Conservation (phyloP, 2,797 vertebrate species). For the Rhodeus uyekii region DNA sequence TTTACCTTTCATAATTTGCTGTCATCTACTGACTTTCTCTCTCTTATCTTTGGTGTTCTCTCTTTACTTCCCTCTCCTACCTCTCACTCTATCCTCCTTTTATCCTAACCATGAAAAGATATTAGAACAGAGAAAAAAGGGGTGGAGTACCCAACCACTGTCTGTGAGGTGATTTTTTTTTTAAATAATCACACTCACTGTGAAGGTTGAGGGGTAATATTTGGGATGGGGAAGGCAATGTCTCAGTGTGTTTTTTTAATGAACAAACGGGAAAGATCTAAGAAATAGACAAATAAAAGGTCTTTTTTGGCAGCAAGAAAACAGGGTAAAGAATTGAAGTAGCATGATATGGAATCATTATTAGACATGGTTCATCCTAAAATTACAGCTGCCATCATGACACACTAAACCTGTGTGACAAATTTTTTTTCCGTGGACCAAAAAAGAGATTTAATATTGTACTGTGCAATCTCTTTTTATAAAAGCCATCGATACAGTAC, state of each 20-base stretch:
- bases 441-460: background rate
- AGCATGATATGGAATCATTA: background rate
- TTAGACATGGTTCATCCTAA: background rate
- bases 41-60: constrained; percentile 31
- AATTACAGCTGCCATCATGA: background rate
- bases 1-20: constrained; percentile 59
- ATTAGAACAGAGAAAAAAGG: constrained; percentile 18
- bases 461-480: background rate
- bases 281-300: background rate
- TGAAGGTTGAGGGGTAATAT: constrained; percentile 18
- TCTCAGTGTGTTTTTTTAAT: constrained; percentile 30
- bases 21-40: constrained; percentile 46
- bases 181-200: constrained; percentile 22
- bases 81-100: constrained; percentile 42
- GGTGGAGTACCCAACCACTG: constrained; percentile 41
- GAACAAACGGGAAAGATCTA: constrained; percentile 17
- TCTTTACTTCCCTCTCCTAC: constrained; percentile 26
- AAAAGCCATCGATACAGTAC: background rate
- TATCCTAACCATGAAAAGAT: constrained; percentile 45
- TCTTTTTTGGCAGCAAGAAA: background rate
- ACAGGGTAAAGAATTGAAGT: background rate
- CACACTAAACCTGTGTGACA: background rate
- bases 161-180: constrained; percentile 39
- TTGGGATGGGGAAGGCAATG: constrained; percentile 21
- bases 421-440: background rate